A percentile compares a stretch with the other conserved stretches of the same genome.
These are phyloP conservation scores for Tiphia femorata DNA, from an alignment of 2,888 invertebrate species.

Conservation along the genomic window DNA sequence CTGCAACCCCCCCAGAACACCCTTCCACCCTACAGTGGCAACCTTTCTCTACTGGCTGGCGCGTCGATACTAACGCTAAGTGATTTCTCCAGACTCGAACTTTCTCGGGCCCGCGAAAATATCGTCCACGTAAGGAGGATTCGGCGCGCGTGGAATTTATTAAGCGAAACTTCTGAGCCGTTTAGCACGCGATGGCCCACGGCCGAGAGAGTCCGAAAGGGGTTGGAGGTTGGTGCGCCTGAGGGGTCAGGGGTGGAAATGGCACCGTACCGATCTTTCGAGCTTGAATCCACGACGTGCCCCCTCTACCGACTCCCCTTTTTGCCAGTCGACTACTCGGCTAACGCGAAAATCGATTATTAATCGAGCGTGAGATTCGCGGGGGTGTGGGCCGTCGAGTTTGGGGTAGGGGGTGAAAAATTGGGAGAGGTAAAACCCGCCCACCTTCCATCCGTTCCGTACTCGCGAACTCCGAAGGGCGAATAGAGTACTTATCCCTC, in stretches of 20 bases:
- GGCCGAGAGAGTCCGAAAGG: not conserved
- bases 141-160: conserved; percentile 44
- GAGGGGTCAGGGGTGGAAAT: too few species aligned
- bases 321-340: conserved; percentile 4
- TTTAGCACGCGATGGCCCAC: conserved; percentile 38
- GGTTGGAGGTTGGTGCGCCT: not conserved
- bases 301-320: not conserved
- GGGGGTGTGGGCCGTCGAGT: not conserved
- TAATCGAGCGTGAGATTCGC: conserved; percentile 37
- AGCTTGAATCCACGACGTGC: too few species aligned
- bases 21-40: too few species aligned
- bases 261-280: too few species aligned
- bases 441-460: too few species aligned
- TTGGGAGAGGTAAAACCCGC: too few species aligned
- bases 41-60: too few species aligned
- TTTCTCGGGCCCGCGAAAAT: conserved; percentile 23
- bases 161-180: conserved; percentile 46
- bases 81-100: conserved; percentile 33
- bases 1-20: not conserved
- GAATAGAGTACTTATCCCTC: conserved; percentile 17
- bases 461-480: conserved; percentile 4
- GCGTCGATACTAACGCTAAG: conserved; percentile 38
- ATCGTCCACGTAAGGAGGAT: conserved; percentile 23
- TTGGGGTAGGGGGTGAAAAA: not conserved
- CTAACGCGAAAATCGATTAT: conserved; percentile 41